These are phyloP conservation scores for Cordilura impudica DNA, from an alignment of 2,888 invertebrate species.

Conservation along the genomic window DNA sequence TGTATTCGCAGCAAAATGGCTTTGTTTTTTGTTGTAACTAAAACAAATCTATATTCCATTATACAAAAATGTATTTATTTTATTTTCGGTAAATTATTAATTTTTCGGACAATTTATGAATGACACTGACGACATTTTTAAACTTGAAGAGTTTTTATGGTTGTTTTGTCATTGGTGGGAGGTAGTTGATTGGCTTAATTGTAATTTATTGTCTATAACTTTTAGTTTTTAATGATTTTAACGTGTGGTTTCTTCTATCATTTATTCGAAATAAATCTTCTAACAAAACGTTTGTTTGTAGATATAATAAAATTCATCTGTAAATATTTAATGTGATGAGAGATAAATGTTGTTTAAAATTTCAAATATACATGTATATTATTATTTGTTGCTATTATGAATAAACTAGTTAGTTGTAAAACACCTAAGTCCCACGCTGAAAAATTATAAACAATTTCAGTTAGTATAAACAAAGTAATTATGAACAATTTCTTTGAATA, in stretches of 20 bases:
- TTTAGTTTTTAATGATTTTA: constrained; percentile 57
- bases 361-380: too few relatives aligned
- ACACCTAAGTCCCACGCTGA: too few relatives aligned
- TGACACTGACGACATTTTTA: constrained; percentile 65
- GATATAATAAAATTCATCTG: too few relatives aligned
- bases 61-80: constrained; percentile 46
- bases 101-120: constrained; percentile 63
- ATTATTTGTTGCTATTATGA: too few relatives aligned
- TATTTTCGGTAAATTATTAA: constrained; percentile 8
- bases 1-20: neutral
- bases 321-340: too few relatives aligned
- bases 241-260: constrained; percentile 21
- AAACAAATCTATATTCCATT: constrained; percentile 43
- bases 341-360: too few relatives aligned
- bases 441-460: too few relatives aligned
- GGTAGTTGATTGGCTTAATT: constrained; percentile 65
- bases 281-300: too few relatives aligned
- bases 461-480: too few relatives aligned
- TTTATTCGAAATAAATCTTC: neutral
- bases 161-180: constrained; percentile 62
- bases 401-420: too few relatives aligned
- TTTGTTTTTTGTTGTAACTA: constrained; percentile 23
- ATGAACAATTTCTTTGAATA: too few relatives aligned
- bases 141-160: constrained; percentile 59
- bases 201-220: constrained; percentile 65